Evolutionary conservation across 2,888 invertebrate genomes (phyloP).

Genomic region (Lasioglossum malachurum): DNA sequence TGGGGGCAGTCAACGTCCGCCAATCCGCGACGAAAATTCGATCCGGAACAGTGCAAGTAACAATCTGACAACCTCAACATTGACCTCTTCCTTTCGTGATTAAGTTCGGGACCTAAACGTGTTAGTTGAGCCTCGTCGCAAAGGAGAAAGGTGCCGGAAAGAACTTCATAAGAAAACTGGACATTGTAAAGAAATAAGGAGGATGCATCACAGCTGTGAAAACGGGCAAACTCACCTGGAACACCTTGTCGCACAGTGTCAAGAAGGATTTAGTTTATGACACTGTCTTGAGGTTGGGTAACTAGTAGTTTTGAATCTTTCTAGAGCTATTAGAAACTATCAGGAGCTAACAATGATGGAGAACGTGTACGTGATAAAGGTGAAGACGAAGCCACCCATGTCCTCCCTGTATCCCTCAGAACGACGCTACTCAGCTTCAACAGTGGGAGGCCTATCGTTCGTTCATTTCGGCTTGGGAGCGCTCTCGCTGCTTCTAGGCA

Average conservation of each 20-base stretch:
- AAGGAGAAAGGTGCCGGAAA: background rate
- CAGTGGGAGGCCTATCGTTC: slow-evolving; percentile 88
- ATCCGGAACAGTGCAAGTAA: background rate
- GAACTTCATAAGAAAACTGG: background rate
- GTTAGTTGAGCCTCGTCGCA: background rate
- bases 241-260: background rate
- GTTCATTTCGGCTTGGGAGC: slow-evolving; percentile 88
- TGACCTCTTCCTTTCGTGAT: background rate
- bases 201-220: background rate
- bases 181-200: background rate
- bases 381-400: slow-evolving; percentile 88
- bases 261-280: background rate
- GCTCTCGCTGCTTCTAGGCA: slow-evolving; percentile 87
- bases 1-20: background rate
- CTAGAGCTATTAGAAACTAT: background rate
- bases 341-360: slow-evolving; percentile 85
- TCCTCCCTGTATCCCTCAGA: slow-evolving; percentile 88
- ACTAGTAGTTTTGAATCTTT: background rate
- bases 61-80: background rate
- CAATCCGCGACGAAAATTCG: background rate
- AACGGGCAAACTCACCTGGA: background rate
- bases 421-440: slow-evolving; percentile 89
- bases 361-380: slow-evolving; percentile 89
- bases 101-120: background rate
- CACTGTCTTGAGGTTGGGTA: background rate